Evolutionary conservation across 2,113 vertebrate genomes (phyloP).

Genomic region (Pomatorhinus ruficollis): DNA sequence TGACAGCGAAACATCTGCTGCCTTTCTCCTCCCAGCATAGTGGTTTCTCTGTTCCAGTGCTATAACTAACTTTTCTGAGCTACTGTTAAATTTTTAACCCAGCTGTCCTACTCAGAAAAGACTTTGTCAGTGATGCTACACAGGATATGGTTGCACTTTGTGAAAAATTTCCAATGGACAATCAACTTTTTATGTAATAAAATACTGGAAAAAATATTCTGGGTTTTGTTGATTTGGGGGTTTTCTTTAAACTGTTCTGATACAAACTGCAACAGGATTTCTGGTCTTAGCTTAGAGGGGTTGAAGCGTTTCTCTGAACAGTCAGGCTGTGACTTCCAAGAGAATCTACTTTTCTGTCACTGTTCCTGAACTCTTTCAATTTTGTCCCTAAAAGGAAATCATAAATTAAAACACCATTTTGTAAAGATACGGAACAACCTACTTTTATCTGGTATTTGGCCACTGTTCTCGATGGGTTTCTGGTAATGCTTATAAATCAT

Average conservation of each 20-base stretch:
- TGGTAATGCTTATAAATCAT: background rate
- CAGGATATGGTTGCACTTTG: background rate
- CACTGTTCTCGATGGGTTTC: background rate
- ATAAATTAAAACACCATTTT: background rate
- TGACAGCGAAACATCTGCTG: background rate
- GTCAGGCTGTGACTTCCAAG: background rate
- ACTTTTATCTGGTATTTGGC: background rate
- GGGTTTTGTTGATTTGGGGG: background rate
- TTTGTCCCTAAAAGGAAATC: background rate
- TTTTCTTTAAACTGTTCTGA: background rate
- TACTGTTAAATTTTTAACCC: background rate
- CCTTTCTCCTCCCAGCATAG: background rate
- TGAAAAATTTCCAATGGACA: conserved; percentile 10
- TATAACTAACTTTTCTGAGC: background rate
- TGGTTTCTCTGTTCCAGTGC: background rate
- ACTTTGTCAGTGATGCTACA: background rate
- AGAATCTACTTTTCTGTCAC: background rate
- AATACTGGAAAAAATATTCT: background rate
- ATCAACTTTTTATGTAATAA: conserved; percentile 35
- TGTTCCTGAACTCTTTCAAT: background rate
- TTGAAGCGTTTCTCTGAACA: background rate
- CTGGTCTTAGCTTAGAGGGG: background rate
- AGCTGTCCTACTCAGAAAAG: background rate
- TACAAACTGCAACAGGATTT: background rate
- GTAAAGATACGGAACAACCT: background rate